These are phyloP conservation scores for Sapajus apella DNA, from an alignment of 2,113 vertebrate species.

Conservation along the genomic window DNA sequence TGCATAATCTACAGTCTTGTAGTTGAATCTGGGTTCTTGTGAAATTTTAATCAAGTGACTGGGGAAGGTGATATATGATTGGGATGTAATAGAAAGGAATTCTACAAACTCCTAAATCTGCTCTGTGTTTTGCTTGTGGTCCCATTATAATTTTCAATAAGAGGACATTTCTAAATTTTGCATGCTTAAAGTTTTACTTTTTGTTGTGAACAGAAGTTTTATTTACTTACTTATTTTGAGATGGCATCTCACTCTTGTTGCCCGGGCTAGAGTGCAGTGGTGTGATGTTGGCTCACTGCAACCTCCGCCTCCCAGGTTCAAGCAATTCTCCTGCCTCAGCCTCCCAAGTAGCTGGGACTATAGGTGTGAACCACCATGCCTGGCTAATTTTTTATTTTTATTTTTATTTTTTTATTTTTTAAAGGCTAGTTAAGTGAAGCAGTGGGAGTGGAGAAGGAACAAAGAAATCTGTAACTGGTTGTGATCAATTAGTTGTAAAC, in stretches of 20 bases:
- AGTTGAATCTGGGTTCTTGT: slow-evolving; percentile 55
- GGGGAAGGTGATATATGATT: slow-evolving; percentile 54
- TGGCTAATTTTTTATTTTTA: neutral
- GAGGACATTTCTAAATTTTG: slow-evolving; percentile 66
- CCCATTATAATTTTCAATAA: slow-evolving; percentile 51
- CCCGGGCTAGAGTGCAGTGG: neutral
- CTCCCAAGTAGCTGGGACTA: neutral
- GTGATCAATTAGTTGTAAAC: too few species aligned
- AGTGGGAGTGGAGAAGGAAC: too few species aligned
- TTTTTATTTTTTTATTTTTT: too few species aligned
- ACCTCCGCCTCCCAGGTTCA: neutral
- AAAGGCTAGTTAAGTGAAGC: too few species aligned
- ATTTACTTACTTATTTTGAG: neutral
- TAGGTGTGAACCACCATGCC: neutral
- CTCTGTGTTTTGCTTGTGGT: slow-evolving; percentile 41
- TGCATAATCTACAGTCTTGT: slow-evolving; percentile 60
- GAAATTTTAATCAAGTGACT: slow-evolving; percentile 69
- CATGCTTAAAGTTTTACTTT: slow-evolving; percentile 24
- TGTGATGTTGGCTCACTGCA: neutral
- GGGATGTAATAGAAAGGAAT: slow-evolving; percentile 53
- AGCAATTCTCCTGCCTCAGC: neutral
- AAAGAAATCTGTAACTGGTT: too few species aligned
- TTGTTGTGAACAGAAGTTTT: neutral
- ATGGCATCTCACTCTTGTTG: neutral
- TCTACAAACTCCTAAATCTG: slow-evolving; percentile 18